These are phyloP conservation scores for Reinhardtius hippoglossoides DNA, from an alignment of 2,113 vertebrate genomes.

Conservation along the genomic window DNA sequence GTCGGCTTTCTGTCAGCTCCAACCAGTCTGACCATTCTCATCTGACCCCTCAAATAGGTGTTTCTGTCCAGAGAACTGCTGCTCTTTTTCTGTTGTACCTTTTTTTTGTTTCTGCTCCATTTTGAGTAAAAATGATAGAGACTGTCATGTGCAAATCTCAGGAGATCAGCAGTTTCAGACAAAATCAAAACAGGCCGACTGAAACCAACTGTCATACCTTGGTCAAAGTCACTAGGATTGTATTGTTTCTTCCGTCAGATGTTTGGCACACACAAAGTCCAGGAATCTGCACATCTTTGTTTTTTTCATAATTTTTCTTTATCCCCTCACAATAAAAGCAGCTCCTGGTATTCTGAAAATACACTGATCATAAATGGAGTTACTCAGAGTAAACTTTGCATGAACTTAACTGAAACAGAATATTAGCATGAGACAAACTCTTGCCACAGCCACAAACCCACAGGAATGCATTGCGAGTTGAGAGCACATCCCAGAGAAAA, in stretches of 20 bases:
- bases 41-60: background rate
- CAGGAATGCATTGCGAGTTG: constrained; percentile 39
- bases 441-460: constrained; percentile 42
- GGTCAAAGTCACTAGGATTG: background rate
- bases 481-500: constrained; percentile 22
- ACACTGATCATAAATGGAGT: constrained; percentile 21
- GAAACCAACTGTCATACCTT: background rate
- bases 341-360: background rate
- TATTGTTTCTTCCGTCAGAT: background rate
- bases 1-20: background rate
- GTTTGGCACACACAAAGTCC: too few species aligned
- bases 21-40: background rate
- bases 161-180: too few species aligned
- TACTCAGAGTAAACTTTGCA: constrained; percentile 50
- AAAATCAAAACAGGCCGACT: too few species aligned
- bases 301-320: too few species aligned
- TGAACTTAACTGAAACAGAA: constrained; percentile 56
- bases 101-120: background rate
- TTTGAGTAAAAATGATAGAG: too few species aligned
- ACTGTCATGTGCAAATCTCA: too few species aligned
- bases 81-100: background rate
- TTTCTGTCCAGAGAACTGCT: background rate
- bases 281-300: too few species aligned
- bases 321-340: background rate
- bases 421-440: constrained; percentile 15